Percentiles rank a stretch among this genome's conserved stretches.
Conservation (phyloP, 1,140 invertebrate species). For the Papilio dardanus region DNA sequence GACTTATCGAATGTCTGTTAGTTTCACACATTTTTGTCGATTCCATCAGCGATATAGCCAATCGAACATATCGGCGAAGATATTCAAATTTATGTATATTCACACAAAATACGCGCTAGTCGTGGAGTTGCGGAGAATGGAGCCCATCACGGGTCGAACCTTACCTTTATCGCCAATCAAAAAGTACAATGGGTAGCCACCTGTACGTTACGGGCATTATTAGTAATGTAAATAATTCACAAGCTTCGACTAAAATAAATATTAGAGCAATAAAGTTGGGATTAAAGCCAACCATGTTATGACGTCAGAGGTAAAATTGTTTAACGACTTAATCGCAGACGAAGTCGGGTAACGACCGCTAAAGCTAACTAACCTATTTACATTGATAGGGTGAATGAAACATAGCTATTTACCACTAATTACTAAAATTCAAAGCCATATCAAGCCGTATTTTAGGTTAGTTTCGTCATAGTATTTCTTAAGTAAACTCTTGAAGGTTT, state of each 20-base stretch:
- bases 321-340: not conserved
- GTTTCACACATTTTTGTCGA: too few species aligned
- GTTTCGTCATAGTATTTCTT: not conserved
- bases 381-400: not conserved
- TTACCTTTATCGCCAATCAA: too few species aligned
- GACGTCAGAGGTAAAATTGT: not conserved
- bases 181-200: too few species aligned
- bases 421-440: not conserved
- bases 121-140: too few species aligned
- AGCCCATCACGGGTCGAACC: too few species aligned
- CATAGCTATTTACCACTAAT: not conserved
- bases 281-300: not conserved
- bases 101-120: too few species aligned
- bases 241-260: not conserved
- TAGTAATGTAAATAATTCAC: not conserved
- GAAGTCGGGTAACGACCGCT: constrained; percentile 14
- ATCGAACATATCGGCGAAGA: too few species aligned
- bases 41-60: too few species aligned
- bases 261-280: not conserved
- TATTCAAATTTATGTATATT: too few species aligned
- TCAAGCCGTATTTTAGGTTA: not conserved
- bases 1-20: too few species aligned
- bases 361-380: constrained; percentile 7
- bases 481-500: not conserved
- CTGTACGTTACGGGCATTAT: too few species aligned